phyloP scores from a whole-genome alignment of 2,797 vertebrate genomes.

The Echeneis naucrates region DNA sequence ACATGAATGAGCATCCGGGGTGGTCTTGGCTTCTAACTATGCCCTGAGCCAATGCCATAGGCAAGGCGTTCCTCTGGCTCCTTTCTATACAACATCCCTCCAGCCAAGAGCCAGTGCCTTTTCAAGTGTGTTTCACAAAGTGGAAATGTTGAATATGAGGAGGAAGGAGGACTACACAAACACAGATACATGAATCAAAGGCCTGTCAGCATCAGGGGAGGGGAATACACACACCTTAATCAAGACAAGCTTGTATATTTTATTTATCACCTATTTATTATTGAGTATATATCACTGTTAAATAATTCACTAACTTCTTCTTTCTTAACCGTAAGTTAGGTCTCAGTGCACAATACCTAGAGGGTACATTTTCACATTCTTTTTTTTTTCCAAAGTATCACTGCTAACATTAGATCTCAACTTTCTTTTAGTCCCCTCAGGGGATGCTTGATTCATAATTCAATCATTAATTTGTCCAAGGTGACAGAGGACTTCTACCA shows the following conservation, averaged over 20 bases:
- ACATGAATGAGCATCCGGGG: slow-evolving; percentile 82
- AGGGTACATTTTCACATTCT: slow-evolving; percentile 61
- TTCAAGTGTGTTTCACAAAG: slow-evolving; percentile 81
- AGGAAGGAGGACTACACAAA: slow-evolving; percentile 75
- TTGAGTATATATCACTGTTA: slow-evolving; percentile 78
- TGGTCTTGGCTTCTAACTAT: slow-evolving; percentile 77
- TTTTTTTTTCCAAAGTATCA: slow-evolving; percentile 58
- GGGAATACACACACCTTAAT: slow-evolving; percentile 82
- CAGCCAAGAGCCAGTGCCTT: slow-evolving; percentile 75
- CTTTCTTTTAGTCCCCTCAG: slow-evolving; percentile 60
- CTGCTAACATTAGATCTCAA: slow-evolving; percentile 73
- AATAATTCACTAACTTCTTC: slow-evolving; percentile 78
- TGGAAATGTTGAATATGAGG: slow-evolving; percentile 81
- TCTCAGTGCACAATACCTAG: slow-evolving; percentile 68
- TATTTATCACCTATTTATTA: slow-evolving; percentile 84
- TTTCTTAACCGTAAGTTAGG: slow-evolving; percentile 74
- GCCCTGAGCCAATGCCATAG: slow-evolving; percentile 79
- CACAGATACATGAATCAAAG: slow-evolving; percentile 77
- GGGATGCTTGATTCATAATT: slow-evolving; percentile 71
- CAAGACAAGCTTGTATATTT: slow-evolving; percentile 82
- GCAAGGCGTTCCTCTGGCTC: slow-evolving; percentile 78
- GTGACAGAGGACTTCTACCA: slow-evolving; percentile 55
- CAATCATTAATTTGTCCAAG: slow-evolving; percentile 70
- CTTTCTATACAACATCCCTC: slow-evolving; percentile 76
- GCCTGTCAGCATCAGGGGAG: slow-evolving; percentile 70